These are phyloP conservation scores for Spodoptera littoralis DNA, from an alignment of 2,888 invertebrate species.

Conservation along the genomic window DNA sequence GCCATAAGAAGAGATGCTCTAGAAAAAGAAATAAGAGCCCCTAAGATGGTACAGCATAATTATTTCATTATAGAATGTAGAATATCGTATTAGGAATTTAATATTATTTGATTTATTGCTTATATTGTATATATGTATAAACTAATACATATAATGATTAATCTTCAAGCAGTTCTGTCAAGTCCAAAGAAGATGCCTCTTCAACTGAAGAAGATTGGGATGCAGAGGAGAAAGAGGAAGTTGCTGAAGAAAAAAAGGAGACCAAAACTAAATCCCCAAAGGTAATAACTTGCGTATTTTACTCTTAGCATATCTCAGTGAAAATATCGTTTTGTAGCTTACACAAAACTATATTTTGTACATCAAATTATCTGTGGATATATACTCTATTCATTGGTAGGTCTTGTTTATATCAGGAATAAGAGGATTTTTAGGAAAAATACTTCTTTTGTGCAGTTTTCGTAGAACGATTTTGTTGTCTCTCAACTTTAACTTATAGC, in stretches of 20 bases:
- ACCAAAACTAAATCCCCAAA: slow-evolving; percentile 79
- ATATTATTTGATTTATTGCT: slow-evolving; percentile 2
- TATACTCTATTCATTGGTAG: too few species aligned
- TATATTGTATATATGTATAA: slow-evolving; percentile 6
- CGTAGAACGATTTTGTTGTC: too few species aligned
- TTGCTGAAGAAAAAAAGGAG: slow-evolving; percentile 81
- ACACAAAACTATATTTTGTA: too few species aligned
- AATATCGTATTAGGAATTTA: slow-evolving; percentile 26
- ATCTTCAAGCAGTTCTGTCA: slow-evolving; percentile 74
- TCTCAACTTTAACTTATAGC: too few species aligned
- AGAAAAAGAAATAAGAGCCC: slow-evolving; percentile 33
- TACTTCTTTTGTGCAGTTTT: too few species aligned
- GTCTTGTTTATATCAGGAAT: too few species aligned
- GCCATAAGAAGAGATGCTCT: slow-evolving; percentile 33
- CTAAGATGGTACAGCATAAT: slow-evolving; percentile 23
- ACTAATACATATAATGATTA: slow-evolving; percentile 29
- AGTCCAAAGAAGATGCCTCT: slow-evolving; percentile 85
- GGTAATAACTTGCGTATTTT: slow-evolving; percentile 60
- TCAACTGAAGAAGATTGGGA: slow-evolving; percentile 87
- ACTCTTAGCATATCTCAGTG: too few species aligned
- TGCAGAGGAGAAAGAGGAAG: slow-evolving; percentile 82
- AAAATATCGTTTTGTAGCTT: too few species aligned
- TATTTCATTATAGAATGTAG: slow-evolving; percentile 35
- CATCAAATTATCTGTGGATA: too few species aligned
- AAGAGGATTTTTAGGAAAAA: too few species aligned